Percentiles rank a stretch among this genome's conserved stretches.
Conservation (phyloP, 2,797 vertebrate genomes). For the Notoglanidium macrostoma region DNA sequence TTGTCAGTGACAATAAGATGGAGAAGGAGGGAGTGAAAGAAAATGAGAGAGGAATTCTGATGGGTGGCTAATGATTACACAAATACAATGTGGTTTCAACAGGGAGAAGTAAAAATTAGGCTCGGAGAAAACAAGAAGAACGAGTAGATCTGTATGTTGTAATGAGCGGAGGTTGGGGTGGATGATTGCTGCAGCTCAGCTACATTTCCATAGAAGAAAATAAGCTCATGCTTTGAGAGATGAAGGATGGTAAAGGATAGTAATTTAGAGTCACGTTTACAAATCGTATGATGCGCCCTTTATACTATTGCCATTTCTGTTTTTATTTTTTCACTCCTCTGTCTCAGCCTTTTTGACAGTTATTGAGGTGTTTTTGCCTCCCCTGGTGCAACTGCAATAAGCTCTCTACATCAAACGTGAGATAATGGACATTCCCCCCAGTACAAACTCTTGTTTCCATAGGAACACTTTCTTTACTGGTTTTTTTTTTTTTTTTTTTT, state of each 20-base stretch:
- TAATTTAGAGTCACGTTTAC: constrained; percentile 36
- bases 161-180: background rate
- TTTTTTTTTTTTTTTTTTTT: constrained; percentile 7
- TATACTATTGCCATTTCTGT: constrained; percentile 6
- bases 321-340: background rate
- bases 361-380: constrained; percentile 46
- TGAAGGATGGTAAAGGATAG: background rate
- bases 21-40: constrained; percentile 45
- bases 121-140: constrained; percentile 30
- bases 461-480: constrained; percentile 57
- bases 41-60: constrained; percentile 26
- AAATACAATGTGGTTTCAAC: constrained; percentile 31
- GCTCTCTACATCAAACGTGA: constrained; percentile 56
- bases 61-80: constrained; percentile 41
- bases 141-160: constrained; percentile 26
- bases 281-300: constrained; percentile 15
- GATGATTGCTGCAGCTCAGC: background rate
- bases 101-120: constrained; percentile 18
- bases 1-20: constrained; percentile 39
- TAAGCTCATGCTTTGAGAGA: background rate
- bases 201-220: constrained; percentile 6
- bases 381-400: constrained; percentile 61
- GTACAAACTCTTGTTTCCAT: constrained; percentile 64
- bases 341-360: constrained; percentile 34
- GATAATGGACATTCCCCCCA: constrained; percentile 48